These are phyloP conservation scores for Camptogramma bilineatum DNA, from an alignment of 2,888 invertebrate genomes.

Conservation along the genomic window DNA sequence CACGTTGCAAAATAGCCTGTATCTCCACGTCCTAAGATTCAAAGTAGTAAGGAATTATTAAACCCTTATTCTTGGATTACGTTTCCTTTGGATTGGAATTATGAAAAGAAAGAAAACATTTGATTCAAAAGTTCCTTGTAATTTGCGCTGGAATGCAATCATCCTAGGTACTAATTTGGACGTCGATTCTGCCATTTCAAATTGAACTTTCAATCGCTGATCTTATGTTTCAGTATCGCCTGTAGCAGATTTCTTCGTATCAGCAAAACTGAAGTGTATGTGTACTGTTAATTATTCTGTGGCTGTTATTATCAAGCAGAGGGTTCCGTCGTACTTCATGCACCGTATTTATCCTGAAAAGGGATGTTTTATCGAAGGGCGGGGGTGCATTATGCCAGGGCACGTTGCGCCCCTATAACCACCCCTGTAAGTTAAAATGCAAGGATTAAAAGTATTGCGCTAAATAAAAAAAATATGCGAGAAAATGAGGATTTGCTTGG, in stretches of 20 bases:
- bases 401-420: conserved; percentile 50
- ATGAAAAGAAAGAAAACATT: too few species aligned
- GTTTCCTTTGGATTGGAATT: too few species aligned
- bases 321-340: conserved; percentile 39
- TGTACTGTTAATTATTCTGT: conserved; percentile 19
- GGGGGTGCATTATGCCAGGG: conserved; percentile 55
- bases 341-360: conserved; percentile 51
- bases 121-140: too few species aligned
- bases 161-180: not conserved
- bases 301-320: conserved; percentile 30
- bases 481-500: conserved; percentile 2
- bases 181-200: not conserved
- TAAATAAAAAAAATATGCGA: conserved; percentile 27
- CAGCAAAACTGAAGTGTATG: not conserved
- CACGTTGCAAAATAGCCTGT: not conserved
- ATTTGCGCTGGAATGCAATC: not conserved
- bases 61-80: too few species aligned
- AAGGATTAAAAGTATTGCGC: conserved; percentile 51
- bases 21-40: not conserved
- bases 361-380: conserved; percentile 55
- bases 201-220: not conserved
- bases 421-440: conserved; percentile 53
- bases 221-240: not conserved
- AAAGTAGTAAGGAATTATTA: not conserved
- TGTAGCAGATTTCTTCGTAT: not conserved